These are phyloP conservation scores for Polydrusus pterygomalis DNA, from an alignment of 2,888 invertebrate genomes.

Conservation along the genomic window DNA sequence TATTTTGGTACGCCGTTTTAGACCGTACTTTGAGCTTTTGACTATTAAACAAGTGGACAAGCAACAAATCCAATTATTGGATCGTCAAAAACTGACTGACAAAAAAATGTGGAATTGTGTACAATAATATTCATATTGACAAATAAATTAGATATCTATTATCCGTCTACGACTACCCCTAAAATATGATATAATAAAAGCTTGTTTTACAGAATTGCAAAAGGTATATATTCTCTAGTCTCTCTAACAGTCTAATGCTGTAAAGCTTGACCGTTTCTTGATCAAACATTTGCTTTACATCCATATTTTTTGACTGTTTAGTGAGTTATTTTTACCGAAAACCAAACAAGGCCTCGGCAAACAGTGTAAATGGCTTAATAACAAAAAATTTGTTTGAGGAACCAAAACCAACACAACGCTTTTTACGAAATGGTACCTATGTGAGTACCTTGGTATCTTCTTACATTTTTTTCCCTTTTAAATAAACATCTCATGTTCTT, in stretches of 20 bases:
- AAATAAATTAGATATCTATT: no score
- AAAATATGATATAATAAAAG: no score
- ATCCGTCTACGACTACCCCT: no score
- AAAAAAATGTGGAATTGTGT: no score
- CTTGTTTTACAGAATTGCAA: no score
- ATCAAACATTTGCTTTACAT: slow-evolving; percentile 54
- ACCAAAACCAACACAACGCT: slow-evolving; percentile 44
- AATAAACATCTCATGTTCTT: not conserved
- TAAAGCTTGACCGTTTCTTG: slow-evolving; percentile 55
- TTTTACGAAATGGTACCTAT: slow-evolving; percentile 35
- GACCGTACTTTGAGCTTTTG: not conserved
- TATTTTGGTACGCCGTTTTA: slow-evolving; percentile 20
- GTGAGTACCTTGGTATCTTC: slow-evolving; percentile 17
- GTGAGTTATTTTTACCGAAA: slow-evolving; percentile 55
- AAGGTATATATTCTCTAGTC: slow-evolving; percentile 2
- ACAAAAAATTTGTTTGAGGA: slow-evolving; percentile 51
- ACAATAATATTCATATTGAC: no score
- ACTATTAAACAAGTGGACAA: slow-evolving; percentile 7
- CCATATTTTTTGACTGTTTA: slow-evolving; percentile 49
- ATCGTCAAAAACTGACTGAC: not conserved
- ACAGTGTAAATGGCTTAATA: slow-evolving; percentile 55
- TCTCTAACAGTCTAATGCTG: slow-evolving; percentile 8
- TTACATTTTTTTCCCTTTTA: slow-evolving; percentile 12
- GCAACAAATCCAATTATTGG: not conserved
- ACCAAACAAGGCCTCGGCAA: slow-evolving; percentile 51